Base-by-base conservation (phyloP, 2,797 vertebrate genomes). In the Discoglossus pictus region DNA sequence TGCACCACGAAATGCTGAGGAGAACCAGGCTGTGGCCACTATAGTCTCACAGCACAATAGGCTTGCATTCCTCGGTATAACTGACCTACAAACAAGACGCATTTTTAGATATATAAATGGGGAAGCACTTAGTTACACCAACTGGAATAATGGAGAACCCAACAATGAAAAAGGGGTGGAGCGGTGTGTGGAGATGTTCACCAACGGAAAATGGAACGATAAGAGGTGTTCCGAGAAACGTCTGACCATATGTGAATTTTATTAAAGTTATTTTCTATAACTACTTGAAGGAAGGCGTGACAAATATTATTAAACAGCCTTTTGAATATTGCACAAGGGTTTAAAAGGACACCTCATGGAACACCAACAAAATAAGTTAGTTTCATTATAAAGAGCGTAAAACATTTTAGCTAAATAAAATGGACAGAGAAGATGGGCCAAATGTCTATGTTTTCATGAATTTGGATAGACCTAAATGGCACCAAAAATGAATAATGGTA, bases 1-100 rank as follows among this genome's bases (percentile, higher is more conserved):
- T 1, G 50, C 81, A 4, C 83, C 82, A 0, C 73, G 21, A 27
- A 81, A 76, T 10, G 56, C 27, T 24, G 63, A 23, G 50, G 50
- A 85, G 55, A 61, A n/a, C 7, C 17, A 2, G 1, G 68, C 51
- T n/a, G 0, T 18, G 0, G 21, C 56, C 13, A 20, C 47, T 40
- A 34, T 48, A 47, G 54, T 21, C 62, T 2, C 6, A 1, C 4
- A 3, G 24, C 0, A 1, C 4, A 55, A 10, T 3, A 79, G 78
- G n/a, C 27, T 9, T 11, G 16, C 10, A 1, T 9, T 67, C 2
- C 25, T 16, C 15, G 51, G 74, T 1, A 74, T 60, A 16, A 68
- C 7, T 17, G 18, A 13, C n/a, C 40, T n/a, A 0, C 11, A 46
- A 11, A 34, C 51, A 12, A 43, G 74, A 68, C 11, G 6, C 15